A percentile compares a stretch with the other conserved stretches of the same genome.
Evolutionary conservation across 64 coral and sea anemone species (phyloP).

Genomic region (Hydrozoanthus tunicans): DNA sequence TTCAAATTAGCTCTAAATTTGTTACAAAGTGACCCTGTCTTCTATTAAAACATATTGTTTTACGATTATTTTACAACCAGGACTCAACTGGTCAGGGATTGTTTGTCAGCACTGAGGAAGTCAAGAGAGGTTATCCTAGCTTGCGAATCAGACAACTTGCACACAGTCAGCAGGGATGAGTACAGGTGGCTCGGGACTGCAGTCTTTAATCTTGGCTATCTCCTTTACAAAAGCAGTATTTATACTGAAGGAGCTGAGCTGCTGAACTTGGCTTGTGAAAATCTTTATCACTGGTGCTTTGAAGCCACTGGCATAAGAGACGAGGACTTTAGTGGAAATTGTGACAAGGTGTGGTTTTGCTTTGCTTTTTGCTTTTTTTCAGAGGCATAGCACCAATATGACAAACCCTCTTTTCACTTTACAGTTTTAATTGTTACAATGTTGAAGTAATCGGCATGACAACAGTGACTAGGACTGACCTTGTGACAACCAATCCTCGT

Average conservation of each 20-base stretch:
- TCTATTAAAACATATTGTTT: not conserved
- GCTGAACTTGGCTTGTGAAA: constrained; percentile 33
- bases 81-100: constrained; percentile 10
- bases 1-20: not conserved
- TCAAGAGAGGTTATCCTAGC: constrained; percentile 3
- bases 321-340: not conserved
- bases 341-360: constrained; percentile 11
- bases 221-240: constrained; percentile 40
- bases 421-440: too few relatives aligned
- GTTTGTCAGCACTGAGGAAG: constrained; percentile 15
- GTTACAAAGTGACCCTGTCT: not conserved
- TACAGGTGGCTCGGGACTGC: constrained; percentile 42
- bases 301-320: not conserved
- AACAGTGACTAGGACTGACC: too few relatives aligned
- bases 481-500: too few relatives aligned
- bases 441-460: too few relatives aligned
- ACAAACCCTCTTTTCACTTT: too few relatives aligned
- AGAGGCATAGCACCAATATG: too few relatives aligned
- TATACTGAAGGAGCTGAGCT: constrained; percentile 19
- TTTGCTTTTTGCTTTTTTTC: not conserved
- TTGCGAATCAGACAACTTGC: not conserved
- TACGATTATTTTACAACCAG: not conserved
- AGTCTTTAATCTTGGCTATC: constrained; percentile 41
- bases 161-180: constrained; percentile 2
- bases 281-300: constrained; percentile 44